Base-by-base conservation (phyloP, 2,797 vertebrate species). In the Sebastes glaucus region DNA sequence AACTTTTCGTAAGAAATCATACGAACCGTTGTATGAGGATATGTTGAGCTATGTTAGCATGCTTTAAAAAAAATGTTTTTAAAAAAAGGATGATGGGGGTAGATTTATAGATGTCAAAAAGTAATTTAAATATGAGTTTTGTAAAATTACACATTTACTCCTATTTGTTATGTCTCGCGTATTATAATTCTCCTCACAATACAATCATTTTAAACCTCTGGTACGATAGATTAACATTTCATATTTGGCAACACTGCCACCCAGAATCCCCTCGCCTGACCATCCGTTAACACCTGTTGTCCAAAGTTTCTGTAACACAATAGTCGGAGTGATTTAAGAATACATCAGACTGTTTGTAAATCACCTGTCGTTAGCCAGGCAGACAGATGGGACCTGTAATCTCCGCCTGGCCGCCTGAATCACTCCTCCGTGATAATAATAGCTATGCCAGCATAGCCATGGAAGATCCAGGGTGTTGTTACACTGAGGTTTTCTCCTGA, bases 381-480 rank as follows among this genome's bases (percentile, higher is more conserved):
- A 84, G 71, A 68, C 70, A 81, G 74, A 84, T 68, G 67, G 46
- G 56, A 78, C 30, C 62, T 84, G 42, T 69, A 73, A 75, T 82
- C 83, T 79, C 61, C 63, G 81, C 76, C 77, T 86, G 71, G 64
- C 59, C 42, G 52, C 63, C 30, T 84, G 68, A 83, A 68, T 88
- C 73, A 64, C 62, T 80, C 72, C 22, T 57, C 70, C 76, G 69
- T n/a, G 61, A 88, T 86, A 81, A 88, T 80, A 74, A 82, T 80
- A 82, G 64, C 53, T 70, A 18, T 75, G 28, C 18, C 59, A 53
- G 30, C 35, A 68, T 46, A 56, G 22, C 35, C 52, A 85, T 70
- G n/a, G n/a, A 84, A 61, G 49, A 66, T 49, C 56, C 68, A 78
- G 67, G 5, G 68, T 70, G 32, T 16, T 55, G 57, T 68, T 63